phyloP scores from a whole-genome alignment of 2,113 vertebrate genomes.

The Sinocyclocheilus grahami region DNA sequence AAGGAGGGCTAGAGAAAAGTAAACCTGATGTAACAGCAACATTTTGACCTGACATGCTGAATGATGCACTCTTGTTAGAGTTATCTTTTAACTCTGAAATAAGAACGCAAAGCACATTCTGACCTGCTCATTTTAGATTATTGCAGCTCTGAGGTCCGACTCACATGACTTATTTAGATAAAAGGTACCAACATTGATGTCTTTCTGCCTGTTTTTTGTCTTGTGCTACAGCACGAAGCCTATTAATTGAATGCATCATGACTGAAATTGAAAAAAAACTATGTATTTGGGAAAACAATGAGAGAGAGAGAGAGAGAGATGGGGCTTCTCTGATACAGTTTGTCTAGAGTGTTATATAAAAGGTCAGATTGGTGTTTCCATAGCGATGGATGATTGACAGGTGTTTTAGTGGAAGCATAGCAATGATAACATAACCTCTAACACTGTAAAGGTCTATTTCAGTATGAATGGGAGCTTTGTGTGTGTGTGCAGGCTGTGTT shows the following conservation, averaged over 20 bases:
- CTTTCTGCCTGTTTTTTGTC: background rate
- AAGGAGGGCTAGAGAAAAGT: background rate
- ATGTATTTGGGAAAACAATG: conserved; percentile 1
- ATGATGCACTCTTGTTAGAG: background rate
- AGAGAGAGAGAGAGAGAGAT: background rate
- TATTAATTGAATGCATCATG: conserved; percentile 31
- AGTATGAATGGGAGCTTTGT: background rate
- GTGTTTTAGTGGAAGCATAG: conserved; percentile 35
- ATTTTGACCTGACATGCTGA: conserved; percentile 21
- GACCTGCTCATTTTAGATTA: conserved; percentile 21
- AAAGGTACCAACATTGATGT: conserved; percentile 1
- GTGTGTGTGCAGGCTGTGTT: background rate
- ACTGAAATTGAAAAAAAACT: background rate
- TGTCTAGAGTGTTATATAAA: conserved; percentile 41
- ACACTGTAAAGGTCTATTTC: conserved; percentile 45
- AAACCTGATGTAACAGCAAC: conserved; percentile 20
- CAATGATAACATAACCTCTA: conserved; percentile 31
- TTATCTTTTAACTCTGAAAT: conserved; percentile 16
- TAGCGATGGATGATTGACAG: conserved; percentile 35
- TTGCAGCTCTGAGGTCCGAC: background rate
- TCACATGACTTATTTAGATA: background rate
- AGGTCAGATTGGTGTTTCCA: conserved; percentile 40
- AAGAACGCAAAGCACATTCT: background rate
- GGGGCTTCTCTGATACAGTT: conserved; percentile 32
- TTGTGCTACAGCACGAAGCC: conserved; percentile 27